phyloP scores from a whole-genome alignment of 1,140 invertebrate species.

The Anastrepha ludens region DNA sequence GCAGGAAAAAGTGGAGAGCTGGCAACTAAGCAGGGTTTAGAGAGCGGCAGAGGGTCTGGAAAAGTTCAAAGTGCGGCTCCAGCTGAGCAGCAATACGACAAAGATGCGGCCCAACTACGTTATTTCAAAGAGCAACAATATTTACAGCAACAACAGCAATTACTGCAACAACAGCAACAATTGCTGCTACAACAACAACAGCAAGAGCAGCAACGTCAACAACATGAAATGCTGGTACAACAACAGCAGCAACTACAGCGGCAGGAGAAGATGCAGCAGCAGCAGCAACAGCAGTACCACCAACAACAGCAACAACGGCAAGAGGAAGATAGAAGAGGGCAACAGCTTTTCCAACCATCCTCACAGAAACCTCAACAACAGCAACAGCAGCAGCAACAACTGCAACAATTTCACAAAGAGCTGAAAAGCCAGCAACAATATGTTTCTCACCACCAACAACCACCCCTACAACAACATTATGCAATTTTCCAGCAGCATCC shows the following conservation, averaged over 20 bases:
- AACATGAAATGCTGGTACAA: conserved; percentile 58
- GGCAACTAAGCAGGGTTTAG: not conserved
- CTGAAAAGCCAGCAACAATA: not conserved
- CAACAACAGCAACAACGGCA: conserved; percentile 1
- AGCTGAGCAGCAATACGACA: not conserved
- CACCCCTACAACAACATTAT: not conserved
- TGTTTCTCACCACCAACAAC: not conserved
- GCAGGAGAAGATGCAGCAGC: not conserved
- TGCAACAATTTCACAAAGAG: conserved; percentile 1
- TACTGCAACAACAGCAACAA: conserved; percentile 26
- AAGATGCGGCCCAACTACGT: conserved; percentile 59
- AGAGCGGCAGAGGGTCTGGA: too few species aligned
- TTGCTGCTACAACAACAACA: not conserved
- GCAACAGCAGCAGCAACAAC: not conserved
- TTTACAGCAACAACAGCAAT: conserved; percentile 5
- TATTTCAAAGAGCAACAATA: conserved; percentile 7
- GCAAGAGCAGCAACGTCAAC: not conserved
- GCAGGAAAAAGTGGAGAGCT: not conserved
- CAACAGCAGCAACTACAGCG: not conserved
- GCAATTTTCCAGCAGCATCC: conserved; percentile 39
- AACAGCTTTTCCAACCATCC: not conserved
- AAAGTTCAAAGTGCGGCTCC: too few species aligned
- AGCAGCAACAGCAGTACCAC: not conserved
- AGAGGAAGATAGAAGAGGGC: conserved; percentile 52
- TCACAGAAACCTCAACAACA: not conserved